Conservation (phyloP, 2,113 vertebrate species). For the Plecotus auritus region DNA sequence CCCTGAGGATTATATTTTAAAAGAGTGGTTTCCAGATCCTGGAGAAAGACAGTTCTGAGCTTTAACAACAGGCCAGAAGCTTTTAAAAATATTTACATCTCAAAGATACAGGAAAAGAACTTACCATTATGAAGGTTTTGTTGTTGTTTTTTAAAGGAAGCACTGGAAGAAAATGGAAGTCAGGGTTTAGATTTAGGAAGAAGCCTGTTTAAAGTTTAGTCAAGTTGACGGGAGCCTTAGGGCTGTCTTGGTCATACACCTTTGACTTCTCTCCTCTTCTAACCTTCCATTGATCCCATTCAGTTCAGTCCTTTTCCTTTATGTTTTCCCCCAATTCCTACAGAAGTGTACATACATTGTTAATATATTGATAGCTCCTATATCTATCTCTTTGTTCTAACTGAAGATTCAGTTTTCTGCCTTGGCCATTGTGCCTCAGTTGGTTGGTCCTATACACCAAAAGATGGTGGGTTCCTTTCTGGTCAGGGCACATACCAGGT, state of each 20-base stretch:
- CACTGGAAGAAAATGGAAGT: not conserved
- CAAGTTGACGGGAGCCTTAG: not conserved
- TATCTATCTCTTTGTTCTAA: not conserved
- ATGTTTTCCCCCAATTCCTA: not conserved
- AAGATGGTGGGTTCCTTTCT: too few species aligned
- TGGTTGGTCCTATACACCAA: too few species aligned
- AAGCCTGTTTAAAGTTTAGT: not conserved
- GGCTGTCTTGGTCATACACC: not conserved
- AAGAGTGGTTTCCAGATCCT: not conserved
- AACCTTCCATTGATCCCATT: not conserved
- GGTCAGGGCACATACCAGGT: too few species aligned
- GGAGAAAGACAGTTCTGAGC: not conserved
- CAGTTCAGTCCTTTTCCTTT: not conserved
- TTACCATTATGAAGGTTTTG: not conserved
- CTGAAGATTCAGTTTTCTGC: not conserved
- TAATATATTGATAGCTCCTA: not conserved
- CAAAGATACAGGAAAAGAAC: not conserved
- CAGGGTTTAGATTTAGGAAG: not conserved
- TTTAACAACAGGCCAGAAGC: not conserved
- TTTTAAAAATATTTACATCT: constrained; percentile 1
- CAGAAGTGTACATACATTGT: not conserved
- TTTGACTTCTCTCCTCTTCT: not conserved
- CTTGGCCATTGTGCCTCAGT: too few species aligned
- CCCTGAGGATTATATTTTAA: not conserved
- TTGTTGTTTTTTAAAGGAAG: not conserved